Evolutionary conservation across 2,888 invertebrate genomes (phyloP).

Genomic region (Caenorhabditis virilis): DNA sequence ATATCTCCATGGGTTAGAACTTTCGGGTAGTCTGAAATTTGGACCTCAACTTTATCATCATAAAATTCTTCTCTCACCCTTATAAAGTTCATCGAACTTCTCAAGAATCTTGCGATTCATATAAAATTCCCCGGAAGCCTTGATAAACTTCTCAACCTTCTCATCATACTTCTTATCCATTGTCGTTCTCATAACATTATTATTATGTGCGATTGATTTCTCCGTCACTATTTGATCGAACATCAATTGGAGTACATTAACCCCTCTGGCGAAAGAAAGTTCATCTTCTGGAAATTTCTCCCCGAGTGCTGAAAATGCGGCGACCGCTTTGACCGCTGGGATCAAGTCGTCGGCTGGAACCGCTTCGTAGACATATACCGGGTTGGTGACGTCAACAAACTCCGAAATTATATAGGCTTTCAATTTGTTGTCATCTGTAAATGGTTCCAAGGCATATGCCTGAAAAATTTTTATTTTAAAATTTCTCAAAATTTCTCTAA

Average conservation of each 20-base stretch:
- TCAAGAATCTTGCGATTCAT: conserved; percentile 5
- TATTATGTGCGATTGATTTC: neutral
- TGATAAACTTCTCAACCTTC: conserved; percentile 13
- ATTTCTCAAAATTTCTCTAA: neutral
- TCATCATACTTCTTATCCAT: conserved; percentile 15
- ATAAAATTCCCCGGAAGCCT: conserved; percentile 14
- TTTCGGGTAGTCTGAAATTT: conserved; percentile 17
- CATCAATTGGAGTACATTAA: conserved; percentile 13
- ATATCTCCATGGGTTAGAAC: conserved; percentile 27
- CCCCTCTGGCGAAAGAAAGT: conserved; percentile 10
- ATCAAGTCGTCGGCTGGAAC: conserved; percentile 20
- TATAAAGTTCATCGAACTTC: conserved; percentile 2
- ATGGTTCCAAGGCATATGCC: conserved; percentile 14
- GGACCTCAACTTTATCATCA: too few species aligned
- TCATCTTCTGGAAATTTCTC: conserved; percentile 15
- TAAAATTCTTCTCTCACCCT: too few species aligned
- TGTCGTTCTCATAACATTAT: neutral
- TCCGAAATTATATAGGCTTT: conserved; percentile 30
- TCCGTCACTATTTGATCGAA: conserved; percentile 23
- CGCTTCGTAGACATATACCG: conserved; percentile 12
- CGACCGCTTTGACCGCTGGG: conserved; percentile 11
- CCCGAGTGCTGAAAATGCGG: conserved; percentile 24
- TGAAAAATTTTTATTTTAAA: neutral
- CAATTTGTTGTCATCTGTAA: conserved; percentile 18
- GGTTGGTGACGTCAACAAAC: conserved; percentile 12